These are phyloP conservation scores for Arge pagana DNA, from an alignment of 2,888 invertebrate species.

Conservation along the genomic window DNA sequence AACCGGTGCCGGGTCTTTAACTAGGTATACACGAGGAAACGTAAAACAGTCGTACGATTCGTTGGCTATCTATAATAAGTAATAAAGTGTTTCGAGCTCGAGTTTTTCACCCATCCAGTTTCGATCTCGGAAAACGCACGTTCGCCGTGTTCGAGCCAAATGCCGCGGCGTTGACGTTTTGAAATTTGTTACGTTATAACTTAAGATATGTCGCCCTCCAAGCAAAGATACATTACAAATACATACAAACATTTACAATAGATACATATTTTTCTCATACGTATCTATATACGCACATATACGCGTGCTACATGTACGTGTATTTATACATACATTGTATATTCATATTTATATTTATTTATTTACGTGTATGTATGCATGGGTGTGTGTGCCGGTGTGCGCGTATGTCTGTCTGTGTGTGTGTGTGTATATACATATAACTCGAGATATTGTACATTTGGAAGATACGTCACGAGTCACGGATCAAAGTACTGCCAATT, in stretches of 20 bases:
- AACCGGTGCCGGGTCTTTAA: no score
- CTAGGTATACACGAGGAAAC: no score
- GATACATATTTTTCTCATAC: conserved; percentile 39
- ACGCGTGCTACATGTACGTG: background rate
- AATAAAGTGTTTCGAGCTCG: no score
- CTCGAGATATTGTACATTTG: conserved; percentile 15
- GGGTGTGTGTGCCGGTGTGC: no score
- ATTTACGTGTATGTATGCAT: conserved; percentile 1
- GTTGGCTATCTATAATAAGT: no score
- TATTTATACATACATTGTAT: conserved; percentile 10
- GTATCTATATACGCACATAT: conserved; percentile 6
- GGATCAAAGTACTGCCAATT: conserved; percentile 10
- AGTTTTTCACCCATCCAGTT: no score
- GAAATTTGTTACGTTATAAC: conserved; percentile 38
- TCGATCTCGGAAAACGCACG: no score
- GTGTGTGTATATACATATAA: conserved; percentile 2
- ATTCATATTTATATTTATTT: conserved; percentile 27
- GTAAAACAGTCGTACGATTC: no score
- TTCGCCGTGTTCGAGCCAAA: conserved; percentile 19
- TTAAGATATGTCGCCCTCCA: conserved; percentile 53
- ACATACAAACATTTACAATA: conserved; percentile 57
- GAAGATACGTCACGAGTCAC: conserved; percentile 17
- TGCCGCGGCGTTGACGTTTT: conserved; percentile 3
- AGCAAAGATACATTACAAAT: conserved; percentile 54
- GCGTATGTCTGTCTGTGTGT: no score